phyloP scores from a whole-genome alignment of 2,888 invertebrate genomes.

The Agriopis leucophaearia region DNA sequence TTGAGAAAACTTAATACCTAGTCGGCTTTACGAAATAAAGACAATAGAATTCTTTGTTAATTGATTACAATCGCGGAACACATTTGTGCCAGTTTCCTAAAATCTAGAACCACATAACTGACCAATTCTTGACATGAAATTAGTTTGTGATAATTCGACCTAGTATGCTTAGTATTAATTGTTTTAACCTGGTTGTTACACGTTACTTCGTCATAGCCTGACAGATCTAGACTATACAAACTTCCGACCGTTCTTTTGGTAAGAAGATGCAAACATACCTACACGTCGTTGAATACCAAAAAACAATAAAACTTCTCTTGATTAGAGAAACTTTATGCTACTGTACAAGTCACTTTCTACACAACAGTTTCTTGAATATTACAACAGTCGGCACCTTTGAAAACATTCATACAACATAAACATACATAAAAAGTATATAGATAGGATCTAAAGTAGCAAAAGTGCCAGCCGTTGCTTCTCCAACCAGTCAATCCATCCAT shows the following conservation, averaged over 20 bases:
- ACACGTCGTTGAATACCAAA: too few relatives aligned
- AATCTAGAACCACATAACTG: conserved; percentile 2
- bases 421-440: not conserved
- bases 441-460: not conserved
- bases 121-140: conserved; percentile 9
- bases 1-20: too few relatives aligned
- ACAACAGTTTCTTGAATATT: not conserved
- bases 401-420: not conserved
- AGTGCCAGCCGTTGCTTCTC: conserved; percentile 1
- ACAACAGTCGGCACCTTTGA: conserved; percentile 11
- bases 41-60: not conserved
- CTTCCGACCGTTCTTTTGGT: too few relatives aligned
- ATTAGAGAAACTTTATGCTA: not conserved
- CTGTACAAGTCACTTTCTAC: not conserved
- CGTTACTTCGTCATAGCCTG: conserved; percentile 26
- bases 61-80: not conserved
- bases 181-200: conserved; percentile 26
- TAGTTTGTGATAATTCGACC: conserved; percentile 18
- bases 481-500: conserved; percentile 42
- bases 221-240: conserved; percentile 42
- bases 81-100: not conserved
- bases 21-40: too few relatives aligned
- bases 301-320: too few relatives aligned
- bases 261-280: too few relatives aligned
- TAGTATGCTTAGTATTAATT: conserved; percentile 22